Evolutionary conservation across 2,797 vertebrate species (phyloP).

Genomic region (Apogon hyalosoma): DNA sequence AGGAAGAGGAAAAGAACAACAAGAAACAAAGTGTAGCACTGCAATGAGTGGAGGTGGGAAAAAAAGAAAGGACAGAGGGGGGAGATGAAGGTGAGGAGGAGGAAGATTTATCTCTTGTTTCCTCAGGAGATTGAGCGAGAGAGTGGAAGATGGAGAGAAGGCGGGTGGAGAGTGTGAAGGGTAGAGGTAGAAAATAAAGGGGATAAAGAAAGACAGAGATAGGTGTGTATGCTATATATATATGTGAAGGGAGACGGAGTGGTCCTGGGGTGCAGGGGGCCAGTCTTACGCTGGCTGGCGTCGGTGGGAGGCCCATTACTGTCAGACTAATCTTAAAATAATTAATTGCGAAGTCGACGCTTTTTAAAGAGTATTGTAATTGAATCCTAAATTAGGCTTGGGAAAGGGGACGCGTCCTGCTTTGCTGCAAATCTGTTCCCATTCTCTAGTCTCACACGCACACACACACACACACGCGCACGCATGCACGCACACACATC

Average conservation of each 20-base stretch:
- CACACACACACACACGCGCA: constrained; percentile 34
- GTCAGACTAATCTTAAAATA: constrained; percentile 89
- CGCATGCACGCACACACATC: constrained; percentile 33
- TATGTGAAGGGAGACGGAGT: constrained; percentile 53
- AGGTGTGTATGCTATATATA: constrained; percentile 14
- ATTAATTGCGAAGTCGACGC: constrained; percentile 87
- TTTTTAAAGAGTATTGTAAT: constrained; percentile 89
- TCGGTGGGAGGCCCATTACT: constrained; percentile 86
- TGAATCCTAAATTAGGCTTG: constrained; percentile 88
- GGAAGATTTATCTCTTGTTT: constrained; percentile 67
- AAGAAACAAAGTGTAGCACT: constrained; percentile 47
- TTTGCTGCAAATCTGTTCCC: constrained; percentile 82
- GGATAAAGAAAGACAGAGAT: constrained; percentile 12
- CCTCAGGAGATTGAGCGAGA: constrained; percentile 37
- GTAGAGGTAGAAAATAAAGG: constrained; percentile 38
- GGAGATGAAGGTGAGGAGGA: constrained; percentile 53
- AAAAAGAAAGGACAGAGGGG: constrained; percentile 50
- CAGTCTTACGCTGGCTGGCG: constrained; percentile 64
- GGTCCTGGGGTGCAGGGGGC: constrained; percentile 66
- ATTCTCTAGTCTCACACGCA: constrained; percentile 61
- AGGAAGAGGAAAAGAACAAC: constrained; percentile 37
- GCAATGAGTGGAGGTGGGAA: constrained; percentile 39
- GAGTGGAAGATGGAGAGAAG: constrained; percentile 48
- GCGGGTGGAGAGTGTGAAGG: constrained; percentile 46
- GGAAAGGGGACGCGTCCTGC: constrained; percentile 87